Evolutionary conservation across 2,888 invertebrate species (phyloP).

Genomic region (Eupithecia insigniata): DNA sequence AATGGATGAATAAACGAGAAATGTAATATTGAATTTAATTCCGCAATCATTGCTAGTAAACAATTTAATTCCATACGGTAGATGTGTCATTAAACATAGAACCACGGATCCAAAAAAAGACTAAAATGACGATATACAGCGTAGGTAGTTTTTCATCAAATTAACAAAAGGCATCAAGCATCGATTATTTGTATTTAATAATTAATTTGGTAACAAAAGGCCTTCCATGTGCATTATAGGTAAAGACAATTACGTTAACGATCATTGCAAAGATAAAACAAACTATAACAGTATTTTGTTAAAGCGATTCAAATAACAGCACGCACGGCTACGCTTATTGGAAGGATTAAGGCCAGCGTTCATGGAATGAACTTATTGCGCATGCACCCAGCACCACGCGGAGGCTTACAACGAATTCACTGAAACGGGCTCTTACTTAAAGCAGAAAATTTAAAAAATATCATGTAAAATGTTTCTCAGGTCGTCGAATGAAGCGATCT

Average conservation of each 20-base stretch:
- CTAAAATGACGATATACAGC: not conserved
- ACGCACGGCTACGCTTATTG: conserved; percentile 76
- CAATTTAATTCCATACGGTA: not conserved
- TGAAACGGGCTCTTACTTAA: conserved; percentile 37
- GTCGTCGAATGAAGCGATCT: conserved; percentile 74
- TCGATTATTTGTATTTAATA: not conserved
- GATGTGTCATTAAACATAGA: not conserved
- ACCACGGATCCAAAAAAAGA: not conserved
- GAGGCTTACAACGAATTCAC: conserved; percentile 25
- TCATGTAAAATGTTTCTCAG: conserved; percentile 65
- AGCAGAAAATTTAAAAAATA: conserved; percentile 68
- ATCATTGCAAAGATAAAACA: conserved; percentile 56
- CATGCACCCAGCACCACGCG: conserved; percentile 10
- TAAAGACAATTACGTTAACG: conserved; percentile 54
- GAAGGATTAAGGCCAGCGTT: conserved; percentile 69
- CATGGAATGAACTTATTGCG: conserved; percentile 64
- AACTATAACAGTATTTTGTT: conserved; percentile 65
- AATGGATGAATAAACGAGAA: conserved; percentile 19
- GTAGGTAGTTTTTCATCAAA: not conserved
- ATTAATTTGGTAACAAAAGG: not conserved
- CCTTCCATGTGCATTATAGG: conserved; percentile 28
- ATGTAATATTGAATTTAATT: conserved; percentile 25
- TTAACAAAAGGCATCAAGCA: not conserved
- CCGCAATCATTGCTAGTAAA: not conserved
- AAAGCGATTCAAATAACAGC: conserved; percentile 72